Base-by-base conservation (phyloP, 2,888 invertebrate species). In the Nemurella pictetii region DNA sequence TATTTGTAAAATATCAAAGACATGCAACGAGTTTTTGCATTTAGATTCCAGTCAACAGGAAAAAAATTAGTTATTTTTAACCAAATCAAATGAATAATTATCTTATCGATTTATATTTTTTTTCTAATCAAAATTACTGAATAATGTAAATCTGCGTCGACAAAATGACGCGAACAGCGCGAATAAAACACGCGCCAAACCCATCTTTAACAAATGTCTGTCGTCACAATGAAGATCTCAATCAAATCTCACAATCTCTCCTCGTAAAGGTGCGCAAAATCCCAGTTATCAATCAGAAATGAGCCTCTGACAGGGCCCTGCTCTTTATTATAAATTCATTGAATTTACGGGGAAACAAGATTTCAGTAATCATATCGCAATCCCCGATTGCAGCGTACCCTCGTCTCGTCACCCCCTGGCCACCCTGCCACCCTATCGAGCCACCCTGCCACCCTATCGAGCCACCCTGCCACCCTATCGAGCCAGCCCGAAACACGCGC, bases 271-370 rank as follows among this genome's bases (percentile, higher is more conserved):
- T 55, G 55, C 20, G 15, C 9, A 20, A 55, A 55, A 55, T 20
- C 15, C n/a, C 5, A 55, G 20, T 7, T 55, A 2, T 55, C 20
- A 2, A 55, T 55, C 55, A 55, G 5, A 55, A 7, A 20, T 55
- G 55, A 55, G 3, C 3, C 3, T 55, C 1, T 55, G 55, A 55
- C n/a, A n/a, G 30, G 25, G 28, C 32, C 74, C 28, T 78, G 72
- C 32, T 85, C 72, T 77, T 32, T 36, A 80, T 80, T 28, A 85
- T 74, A 85, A 83, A 85, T 85, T 85, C 83, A 85, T 81, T 84
- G 84, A 81, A 80, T 85, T 80, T n/a, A n/a, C n/a, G 73, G 83
- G 85, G 27, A 81, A 85, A 74, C 83, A 28, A 83, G 78, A 74
- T 83, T 35, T 74, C 32, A 74, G 83, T 84, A 80, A 85, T 85